Conservation (phyloP, 2,797 vertebrate species). For the Erpetoichthys calabaricus region DNA sequence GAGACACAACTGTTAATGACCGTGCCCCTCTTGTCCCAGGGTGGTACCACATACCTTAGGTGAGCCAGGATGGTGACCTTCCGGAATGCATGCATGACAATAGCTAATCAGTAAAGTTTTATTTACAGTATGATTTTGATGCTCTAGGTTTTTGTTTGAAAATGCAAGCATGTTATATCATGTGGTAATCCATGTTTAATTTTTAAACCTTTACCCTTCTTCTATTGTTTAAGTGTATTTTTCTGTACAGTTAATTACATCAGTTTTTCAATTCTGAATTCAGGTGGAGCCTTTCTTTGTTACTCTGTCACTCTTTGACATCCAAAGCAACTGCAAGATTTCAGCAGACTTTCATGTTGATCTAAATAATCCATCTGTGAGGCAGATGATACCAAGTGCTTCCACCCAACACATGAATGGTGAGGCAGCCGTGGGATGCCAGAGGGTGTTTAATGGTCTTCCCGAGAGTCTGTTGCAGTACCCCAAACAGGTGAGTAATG, state of each 20-base stretch:
- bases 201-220: too few species aligned
- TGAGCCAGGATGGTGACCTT: too few species aligned
- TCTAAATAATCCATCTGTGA: conserved; percentile 75
- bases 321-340: conserved; percentile 84
- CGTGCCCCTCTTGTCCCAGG: too few species aligned
- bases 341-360: conserved; percentile 91
- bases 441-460: conserved; percentile 38
- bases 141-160: too few species aligned
- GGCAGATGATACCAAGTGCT: conserved; percentile 57
- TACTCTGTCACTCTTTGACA: conserved; percentile 79
- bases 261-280: background rate
- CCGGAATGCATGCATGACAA: too few species aligned
- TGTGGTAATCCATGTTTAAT: too few species aligned
- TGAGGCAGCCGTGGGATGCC: conserved; percentile 28
- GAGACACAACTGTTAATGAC: too few species aligned
- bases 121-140: too few species aligned
- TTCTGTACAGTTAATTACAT: background rate
- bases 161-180: too few species aligned
- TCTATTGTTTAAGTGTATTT: too few species aligned
- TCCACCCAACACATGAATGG: conserved; percentile 50
- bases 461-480: conserved; percentile 64
- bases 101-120: too few species aligned
- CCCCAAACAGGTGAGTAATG: conserved; percentile 64
- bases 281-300: conserved; percentile 95
- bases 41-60: too few species aligned